Evolutionary conservation across 2,113 vertebrate species (phyloP), one percentile per base, ranked within the genome.

Genomic region (Polypterus senegalus): DNA sequence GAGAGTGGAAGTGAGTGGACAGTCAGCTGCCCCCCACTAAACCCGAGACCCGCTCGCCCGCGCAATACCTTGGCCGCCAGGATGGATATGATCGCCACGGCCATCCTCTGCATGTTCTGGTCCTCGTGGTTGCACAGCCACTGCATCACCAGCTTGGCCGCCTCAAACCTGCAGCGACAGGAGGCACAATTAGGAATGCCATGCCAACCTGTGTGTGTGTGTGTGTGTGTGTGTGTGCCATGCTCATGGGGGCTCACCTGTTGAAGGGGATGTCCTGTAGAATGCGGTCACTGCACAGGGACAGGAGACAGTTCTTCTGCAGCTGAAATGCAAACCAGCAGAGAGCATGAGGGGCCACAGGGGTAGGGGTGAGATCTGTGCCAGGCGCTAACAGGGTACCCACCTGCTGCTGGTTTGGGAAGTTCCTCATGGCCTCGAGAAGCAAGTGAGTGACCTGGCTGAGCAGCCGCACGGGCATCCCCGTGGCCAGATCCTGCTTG

Each of bases 41-140:
- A 52, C 48, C 46, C 51, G 6, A 49, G 9, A 60, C 6, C 10
- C 43, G 44, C 43, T 44, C 48, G 3, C 43, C 10, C 49, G 5
- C 7, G 47, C 44, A 9, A 60, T 47, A 98, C 96, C 93, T 98
- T 99, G 54, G 96, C 96, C 71, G 96, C 96, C 63, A 99, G 82
- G 66, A 99, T 99, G 61, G 95, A 98, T 69, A 99, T 99, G 57
- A 99, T 99, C 6, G 96, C 96, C 45, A 99, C 96, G 2, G 96
- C 96, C 96, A 99, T 99, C 74, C 96, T 90, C 79, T 99, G 96
- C 96, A 99, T 99, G 73, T 97, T 99, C 73, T 98, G 96, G 78
- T 99, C 96, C 69, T 99, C 96, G 2, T 99, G 94, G 81, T 99
- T 99, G 72, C 96, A 99, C 58, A 99, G 85, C 96, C 96, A 99